Evolutionary conservation across 37 sponge, comb jelly and placozoan genomes (phyloP).

Genomic region (Halichondria panicea): DNA sequence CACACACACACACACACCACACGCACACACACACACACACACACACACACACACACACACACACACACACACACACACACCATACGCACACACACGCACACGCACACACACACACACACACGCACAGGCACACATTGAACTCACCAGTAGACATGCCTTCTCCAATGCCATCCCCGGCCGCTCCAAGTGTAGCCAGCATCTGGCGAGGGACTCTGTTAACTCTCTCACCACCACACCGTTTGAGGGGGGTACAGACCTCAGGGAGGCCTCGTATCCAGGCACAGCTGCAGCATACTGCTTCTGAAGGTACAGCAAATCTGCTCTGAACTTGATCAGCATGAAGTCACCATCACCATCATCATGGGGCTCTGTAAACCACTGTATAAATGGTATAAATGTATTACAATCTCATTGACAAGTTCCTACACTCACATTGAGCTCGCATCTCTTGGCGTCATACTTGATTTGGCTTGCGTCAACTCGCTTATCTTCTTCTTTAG

Average conservation of each 20-base stretch:
- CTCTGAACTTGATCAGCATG: constrained; percentile 47
- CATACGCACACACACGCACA: no score
- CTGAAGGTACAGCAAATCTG: constrained; percentile 33
- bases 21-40: no score
- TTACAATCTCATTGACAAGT: neutral
- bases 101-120: no score
- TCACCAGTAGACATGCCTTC: constrained; percentile 36
- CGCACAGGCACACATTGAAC: no score
- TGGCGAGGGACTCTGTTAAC: constrained; percentile 36
- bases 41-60: no score
- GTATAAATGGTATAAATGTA: neutral
- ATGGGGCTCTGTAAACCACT: constrained; percentile 5
- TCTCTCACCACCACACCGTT: constrained; percentile 33
- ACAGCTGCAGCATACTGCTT: constrained; percentile 1
- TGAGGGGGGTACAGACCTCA: constrained; percentile 6
- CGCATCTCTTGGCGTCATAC: constrained; percentile 27
- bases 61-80: no score
- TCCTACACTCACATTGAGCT: neutral
- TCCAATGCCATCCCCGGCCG: neutral
- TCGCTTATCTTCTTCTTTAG: neutral
- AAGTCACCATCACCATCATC: constrained; percentile 6
- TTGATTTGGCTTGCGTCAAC: neutral
- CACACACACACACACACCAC: no score
- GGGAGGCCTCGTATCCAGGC: neutral
- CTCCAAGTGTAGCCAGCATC: constrained; percentile 21